A percentile compares a stretch with the other conserved stretches of the same genome.
Evolutionary conservation across 2,888 invertebrate genomes (phyloP).

Genomic region (Conomelus anceps): DNA sequence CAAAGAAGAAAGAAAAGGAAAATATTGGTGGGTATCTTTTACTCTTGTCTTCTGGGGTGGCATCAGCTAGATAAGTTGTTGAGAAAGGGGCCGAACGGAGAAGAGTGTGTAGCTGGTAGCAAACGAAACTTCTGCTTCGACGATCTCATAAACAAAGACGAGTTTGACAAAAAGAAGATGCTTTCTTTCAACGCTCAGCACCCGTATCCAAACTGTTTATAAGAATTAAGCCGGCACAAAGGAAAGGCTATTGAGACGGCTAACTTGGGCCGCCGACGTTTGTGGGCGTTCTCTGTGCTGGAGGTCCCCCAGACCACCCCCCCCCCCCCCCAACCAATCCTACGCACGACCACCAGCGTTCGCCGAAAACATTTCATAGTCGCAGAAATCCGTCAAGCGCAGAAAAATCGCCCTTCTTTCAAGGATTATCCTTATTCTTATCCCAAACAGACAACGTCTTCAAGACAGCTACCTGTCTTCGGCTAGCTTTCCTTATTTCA

Average conservation of each 20-base stretch:
- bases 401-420: background rate
- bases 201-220: slow-evolving; percentile 28
- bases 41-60: background rate
- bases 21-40: background rate
- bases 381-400: background rate
- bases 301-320: no score
- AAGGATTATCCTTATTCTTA: background rate
- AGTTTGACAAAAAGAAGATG: slow-evolving; percentile 20
- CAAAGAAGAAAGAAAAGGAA: background rate
- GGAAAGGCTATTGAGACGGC: background rate
- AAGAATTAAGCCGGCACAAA: slow-evolving; percentile 23
- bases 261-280: background rate
- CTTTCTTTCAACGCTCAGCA: slow-evolving; percentile 17
- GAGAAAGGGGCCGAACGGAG: background rate
- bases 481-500: background rate
- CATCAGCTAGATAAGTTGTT: background rate
- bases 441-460: background rate
- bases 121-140: slow-evolving; percentile 11
- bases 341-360: background rate
- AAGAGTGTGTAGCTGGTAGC: background rate
- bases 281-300: slow-evolving; percentile 11
- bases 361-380: background rate
- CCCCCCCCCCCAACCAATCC: no score
- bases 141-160: slow-evolving; percentile 15
- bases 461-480: background rate